A percentile compares a stretch with the other conserved stretches of the same genome.
These are phyloP conservation scores for Varanus komodoensis DNA, from an alignment of 2,113 vertebrate species.

Conservation along the genomic window DNA sequence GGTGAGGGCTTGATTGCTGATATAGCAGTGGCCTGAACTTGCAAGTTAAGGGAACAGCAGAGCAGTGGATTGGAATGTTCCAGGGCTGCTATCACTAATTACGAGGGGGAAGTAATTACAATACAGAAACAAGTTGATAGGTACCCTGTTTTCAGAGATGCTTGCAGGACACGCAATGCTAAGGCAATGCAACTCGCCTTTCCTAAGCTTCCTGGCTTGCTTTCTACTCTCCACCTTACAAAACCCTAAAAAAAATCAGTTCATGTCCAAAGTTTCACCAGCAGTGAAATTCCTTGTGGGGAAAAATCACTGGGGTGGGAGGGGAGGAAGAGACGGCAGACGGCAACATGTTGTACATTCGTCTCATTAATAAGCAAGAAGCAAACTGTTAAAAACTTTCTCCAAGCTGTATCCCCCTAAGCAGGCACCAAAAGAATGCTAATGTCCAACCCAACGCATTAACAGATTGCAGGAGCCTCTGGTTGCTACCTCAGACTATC, in stretches of 20 bases:
- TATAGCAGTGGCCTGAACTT: too few species aligned
- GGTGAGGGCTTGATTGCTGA: too few species aligned
- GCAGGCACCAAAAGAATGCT: conserved; percentile 35
- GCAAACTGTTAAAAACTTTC: conserved; percentile 26
- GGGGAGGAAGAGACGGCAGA: background rate
- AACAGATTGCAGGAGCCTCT: conserved; percentile 23
- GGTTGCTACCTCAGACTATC: conserved; percentile 15
- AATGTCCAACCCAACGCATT: conserved; percentile 11
- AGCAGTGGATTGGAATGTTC: too few species aligned
- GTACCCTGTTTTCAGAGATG: background rate
- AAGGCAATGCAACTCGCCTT: too few species aligned
- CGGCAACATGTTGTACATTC: background rate
- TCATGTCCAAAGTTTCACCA: conserved; percentile 20
- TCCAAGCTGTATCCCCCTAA: conserved; percentile 26
- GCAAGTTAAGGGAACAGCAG: too few species aligned
- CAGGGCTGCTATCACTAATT: too few species aligned
- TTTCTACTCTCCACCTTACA: background rate
- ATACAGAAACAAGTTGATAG: background rate
- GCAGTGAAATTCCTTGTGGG: conserved; percentile 15
- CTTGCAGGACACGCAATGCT: background rate
- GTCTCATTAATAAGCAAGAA: conserved; percentile 27
- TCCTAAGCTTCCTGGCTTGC: background rate
- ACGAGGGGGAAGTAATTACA: background rate
- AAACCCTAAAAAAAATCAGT: background rate
- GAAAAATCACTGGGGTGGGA: background rate